Evolutionary conservation across 2,888 invertebrate genomes (phyloP), one percentile per base, ranked within the genome.

Genomic region (Anaspis maculata): DNA sequence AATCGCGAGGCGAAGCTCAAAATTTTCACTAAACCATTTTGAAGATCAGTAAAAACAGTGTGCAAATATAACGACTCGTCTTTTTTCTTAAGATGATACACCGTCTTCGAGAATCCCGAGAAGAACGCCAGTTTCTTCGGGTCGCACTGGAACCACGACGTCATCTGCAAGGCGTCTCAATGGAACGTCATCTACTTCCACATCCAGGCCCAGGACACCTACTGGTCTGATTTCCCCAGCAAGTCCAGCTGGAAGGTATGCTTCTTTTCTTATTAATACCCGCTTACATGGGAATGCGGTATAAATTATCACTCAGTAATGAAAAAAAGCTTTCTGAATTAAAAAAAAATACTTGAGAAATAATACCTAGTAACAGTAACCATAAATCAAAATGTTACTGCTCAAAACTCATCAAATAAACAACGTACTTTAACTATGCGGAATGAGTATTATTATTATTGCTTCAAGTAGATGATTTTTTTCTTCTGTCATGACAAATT

Each of bases 41-140:
- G n/a, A n/a, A n/a, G n/a, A n/a, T n/a, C n/a, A n/a, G n/a, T n/a
- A n/a, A n/a, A n/a, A 9, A 19, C 9, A 19, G 19, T 6, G 19
- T 6, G 19, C 5, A 9, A 19, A 19, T 19, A 19, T 9, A 19
- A 6, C 9, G 19, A 9, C n/a, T n/a, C 9, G 19, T 19, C 19
- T 19, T 19, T 19, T 21, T 32, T 9, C 44, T 83, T 84, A 85
- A 62, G 84, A 84, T 54, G 78, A 76, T 27, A 85, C 86, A 25
- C 85, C 82, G 41, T 83, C 87, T 19, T n/a, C n/a, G 45, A 81
- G 88, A 59, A 88, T 88, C 62, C 89, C 89, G 40, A 77, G 83
- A 62, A 78, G 82, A 59, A 68, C 72, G 9, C 66, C 69, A 3
- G 73, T 77, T 14, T 79, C 79, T 37, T 54, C 60, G 21, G 59